Evolutionary conservation across 2,113 vertebrate genomes (phyloP), one percentile per base, ranked within the genome.

Genomic region (Hystrix brachyura): DNA sequence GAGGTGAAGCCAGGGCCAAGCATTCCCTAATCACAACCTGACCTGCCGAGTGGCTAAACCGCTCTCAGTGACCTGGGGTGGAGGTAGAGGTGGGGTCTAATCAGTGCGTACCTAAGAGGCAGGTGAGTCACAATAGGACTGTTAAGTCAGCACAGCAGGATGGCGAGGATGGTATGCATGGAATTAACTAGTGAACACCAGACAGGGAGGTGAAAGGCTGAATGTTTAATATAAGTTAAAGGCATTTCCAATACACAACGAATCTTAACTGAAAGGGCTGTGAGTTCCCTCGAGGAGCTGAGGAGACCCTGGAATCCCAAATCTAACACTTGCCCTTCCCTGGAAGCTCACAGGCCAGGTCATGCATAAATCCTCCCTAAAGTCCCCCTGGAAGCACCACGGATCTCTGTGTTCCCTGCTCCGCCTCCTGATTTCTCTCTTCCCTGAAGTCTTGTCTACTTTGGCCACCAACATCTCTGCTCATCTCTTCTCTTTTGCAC

Each of bases 201-300:
- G 23, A 89, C 51, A 65, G 53, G 57, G 67, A 72, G 79, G 72
- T 80, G 65, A 85, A 27, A 78, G 23, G 51, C 17, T 60, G 48
- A 67, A 91, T 95, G 11, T 34, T 59, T 79, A 34, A 87, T 69
- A 93, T 11, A n/a, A 89, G 71, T 80, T 69, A n/a, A 21, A 57
- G 55, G 55, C 18, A 17, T 23, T 92, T 55, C 43, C 23, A 38
- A 4, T 46, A 25, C 29, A 46, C 18, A 21, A 13, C 3, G 86
- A 57, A 12, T 46, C 53, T 79, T 60, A 83, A 64, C 81, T 38
- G 32, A 19, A 65, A 95, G 74, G 19, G 19, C 62, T 60, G 5
- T 94, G 90, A 64, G 38, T 65, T 79, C 11, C 55, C 53, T 46
- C 8, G 29, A 59, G 51, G n/a, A 84, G 29, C 69, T 79, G 29